Base-by-base conservation (phyloP, 2,797 vertebrate species). In the Fringilla coelebs region DNA sequence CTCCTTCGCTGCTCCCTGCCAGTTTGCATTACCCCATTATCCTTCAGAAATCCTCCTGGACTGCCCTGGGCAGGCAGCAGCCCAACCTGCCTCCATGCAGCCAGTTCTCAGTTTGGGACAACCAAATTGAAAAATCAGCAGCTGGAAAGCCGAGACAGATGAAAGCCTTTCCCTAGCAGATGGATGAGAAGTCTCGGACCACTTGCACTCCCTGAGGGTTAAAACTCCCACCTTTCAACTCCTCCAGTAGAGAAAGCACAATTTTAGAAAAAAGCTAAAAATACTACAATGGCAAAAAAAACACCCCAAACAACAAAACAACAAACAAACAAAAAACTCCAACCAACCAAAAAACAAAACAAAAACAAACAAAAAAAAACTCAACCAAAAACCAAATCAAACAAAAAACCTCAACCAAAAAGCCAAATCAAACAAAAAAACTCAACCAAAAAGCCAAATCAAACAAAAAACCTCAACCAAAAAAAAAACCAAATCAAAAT, bases 81-180 rank as follows among this genome's bases (percentile, higher is more conserved):
- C 91, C 83, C 77, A 90, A 32, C 52, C 78, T 0, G 13, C 72
- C 34, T 60, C 54, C 3, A 4, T 1, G 0, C 74, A 72, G 71
- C 52, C 65, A 66, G 54, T 74, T 91, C 74, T 79, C 75, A 62
- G 78, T 58, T 83, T 6, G 24, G 91, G 95, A 94, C 86, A 90
- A 70, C 22, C 57, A 73, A 84, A 95, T 73, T 90, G 89, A 90
- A 95, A 96, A 97, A 94, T 65, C 81, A 95, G 88, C 67, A 91
- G 79, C 94, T 94, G 94, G 94, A 85, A 94, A 93, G 65, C 88
- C 0, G 63, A 90, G 68, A 92, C 29, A 19, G 87, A 95, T 85
- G 77, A 85, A 87, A 94, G 20, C 28, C 51, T 46, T 78, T 91
- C 85, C 88, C 70, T 34, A 58, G 73, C 29, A 84, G 51, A 61